Base-by-base conservation (phyloP, 1,140 invertebrate genomes). In the Leptonema lineaticorne region DNA sequence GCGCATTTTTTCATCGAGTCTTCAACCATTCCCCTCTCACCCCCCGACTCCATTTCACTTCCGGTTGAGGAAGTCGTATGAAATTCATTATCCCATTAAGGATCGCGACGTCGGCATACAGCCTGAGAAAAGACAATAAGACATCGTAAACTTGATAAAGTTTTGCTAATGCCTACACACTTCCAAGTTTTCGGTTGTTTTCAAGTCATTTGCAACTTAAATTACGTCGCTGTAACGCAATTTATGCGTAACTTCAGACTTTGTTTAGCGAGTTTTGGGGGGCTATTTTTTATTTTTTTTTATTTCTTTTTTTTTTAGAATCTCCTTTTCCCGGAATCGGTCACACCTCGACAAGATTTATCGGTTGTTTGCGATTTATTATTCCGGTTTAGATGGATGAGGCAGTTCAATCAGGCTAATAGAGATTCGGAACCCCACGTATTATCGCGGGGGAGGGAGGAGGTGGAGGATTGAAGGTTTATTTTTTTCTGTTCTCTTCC, bases 191-290 rank as follows among this genome's bases (percentile, higher is more conserved):
- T 71, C 62, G 63, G 28, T 69, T 68, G 70, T 69, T 69, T 71
- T 69, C 62, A 53, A 71, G 67, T 71, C 37, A 68, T 71, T 71
- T 71, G 67, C 70, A 71, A 71, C 67, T 71, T 71, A 64, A 66
- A 71, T 69, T 63, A 68, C 59, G 37, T 41, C 46, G 26, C 27
- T 48, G 67, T 56, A 20, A 68, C 63, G 59, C 62, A 68, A 62
- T 66, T 66, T 66, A 56, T 56, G 26, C 20, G 8, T 3, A 22
- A 33, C 46, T 50, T 64, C 29, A 20, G 59, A 45, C 11, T 45
- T 45, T 14, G 4, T 16, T 45, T 45, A 16, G n/a, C n/a, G n/a
- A n/a, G n/a, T n/a, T n/a, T n/a, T n/a, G n/a, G n/a, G n/a, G n/a
- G n/a, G n/a, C n/a, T n/a, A n/a, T n/a, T n/a, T n/a, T n/a, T n/a